Conservation (phyloP, 2,888 invertebrate genomes). For the Drosophila siamana region DNA sequence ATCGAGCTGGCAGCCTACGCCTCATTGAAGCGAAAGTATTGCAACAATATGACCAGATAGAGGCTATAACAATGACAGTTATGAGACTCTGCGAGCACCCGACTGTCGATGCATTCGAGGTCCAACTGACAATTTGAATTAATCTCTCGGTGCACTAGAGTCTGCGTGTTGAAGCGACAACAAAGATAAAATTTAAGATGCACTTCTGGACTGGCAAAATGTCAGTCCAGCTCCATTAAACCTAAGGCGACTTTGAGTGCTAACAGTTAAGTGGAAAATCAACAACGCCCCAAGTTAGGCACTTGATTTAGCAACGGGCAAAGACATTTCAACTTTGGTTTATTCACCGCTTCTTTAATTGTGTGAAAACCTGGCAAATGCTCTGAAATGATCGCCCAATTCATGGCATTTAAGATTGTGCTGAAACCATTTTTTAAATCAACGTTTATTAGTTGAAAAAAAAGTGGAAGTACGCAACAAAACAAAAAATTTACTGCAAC, state of each 20-base stretch:
- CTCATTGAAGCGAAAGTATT: conserved; percentile 62
- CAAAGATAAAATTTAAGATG: conserved; percentile 24
- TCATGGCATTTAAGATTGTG: too few relatives aligned
- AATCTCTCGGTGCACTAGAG: conserved; percentile 24
- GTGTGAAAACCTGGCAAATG: too few relatives aligned
- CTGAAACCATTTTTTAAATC: too few relatives aligned
- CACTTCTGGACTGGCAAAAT: conserved; percentile 15
- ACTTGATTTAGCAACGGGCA: conserved; percentile 26
- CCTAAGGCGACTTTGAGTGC: conserved; percentile 42
- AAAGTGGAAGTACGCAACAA: too few relatives aligned
- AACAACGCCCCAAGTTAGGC: conserved; percentile 39
- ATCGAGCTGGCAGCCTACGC: conserved; percentile 49
- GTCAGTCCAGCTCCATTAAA: conserved; percentile 48
- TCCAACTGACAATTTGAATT: conserved; percentile 39
- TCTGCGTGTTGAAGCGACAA: conserved; percentile 2
- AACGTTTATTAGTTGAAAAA: too few relatives aligned
- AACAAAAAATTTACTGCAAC: not conserved
- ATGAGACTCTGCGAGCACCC: conserved; percentile 57
- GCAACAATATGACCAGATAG: conserved; percentile 60
- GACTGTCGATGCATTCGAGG: not conserved
- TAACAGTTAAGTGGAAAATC: conserved; percentile 38
- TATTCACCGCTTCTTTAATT: too few relatives aligned
- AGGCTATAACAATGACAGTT: conserved; percentile 65
- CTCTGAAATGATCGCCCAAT: too few relatives aligned
- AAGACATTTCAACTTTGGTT: not conserved